These are phyloP conservation scores for Tyto alba DNA, from an alignment of 2,113 vertebrate species.

Conservation along the genomic window DNA sequence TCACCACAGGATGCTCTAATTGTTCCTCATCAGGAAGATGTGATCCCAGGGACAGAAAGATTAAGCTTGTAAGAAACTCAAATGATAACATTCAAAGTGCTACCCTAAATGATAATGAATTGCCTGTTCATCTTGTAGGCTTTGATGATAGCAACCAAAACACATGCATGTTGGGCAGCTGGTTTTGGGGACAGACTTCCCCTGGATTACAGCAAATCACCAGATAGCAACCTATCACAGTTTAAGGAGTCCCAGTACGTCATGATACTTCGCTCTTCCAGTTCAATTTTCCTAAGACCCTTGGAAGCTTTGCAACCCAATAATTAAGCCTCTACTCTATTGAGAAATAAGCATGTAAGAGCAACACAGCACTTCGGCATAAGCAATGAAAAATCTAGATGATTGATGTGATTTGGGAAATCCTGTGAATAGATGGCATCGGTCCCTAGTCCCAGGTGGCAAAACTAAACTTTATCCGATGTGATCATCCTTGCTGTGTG, in stretches of 20 bases:
- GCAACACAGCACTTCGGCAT: not conserved
- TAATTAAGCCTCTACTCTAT: not conserved
- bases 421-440: not conserved
- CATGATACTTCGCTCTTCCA: not conserved
- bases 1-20: slow-evolving; percentile 25
- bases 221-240: rapidly evolving
- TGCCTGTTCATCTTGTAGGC: not conserved
- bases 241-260: not conserved
- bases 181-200: not conserved
- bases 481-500: not conserved
- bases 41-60: slow-evolving; percentile 5
- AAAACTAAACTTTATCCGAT: not conserved
- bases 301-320: not conserved
- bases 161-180: not conserved
- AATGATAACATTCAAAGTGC: not conserved
- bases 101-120: not conserved
- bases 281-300: not conserved
- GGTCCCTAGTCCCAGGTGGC: not conserved
- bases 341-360: slow-evolving; percentile 28
- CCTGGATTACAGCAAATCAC: not conserved
- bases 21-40: not conserved
- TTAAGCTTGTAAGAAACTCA: slow-evolving; percentile 9
- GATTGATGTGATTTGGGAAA: not conserved
- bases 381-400: not conserved
- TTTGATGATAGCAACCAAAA: not conserved